Base-by-base conservation (phyloP, 2,797 vertebrate species). In the Crenuchus spilurus region DNA sequence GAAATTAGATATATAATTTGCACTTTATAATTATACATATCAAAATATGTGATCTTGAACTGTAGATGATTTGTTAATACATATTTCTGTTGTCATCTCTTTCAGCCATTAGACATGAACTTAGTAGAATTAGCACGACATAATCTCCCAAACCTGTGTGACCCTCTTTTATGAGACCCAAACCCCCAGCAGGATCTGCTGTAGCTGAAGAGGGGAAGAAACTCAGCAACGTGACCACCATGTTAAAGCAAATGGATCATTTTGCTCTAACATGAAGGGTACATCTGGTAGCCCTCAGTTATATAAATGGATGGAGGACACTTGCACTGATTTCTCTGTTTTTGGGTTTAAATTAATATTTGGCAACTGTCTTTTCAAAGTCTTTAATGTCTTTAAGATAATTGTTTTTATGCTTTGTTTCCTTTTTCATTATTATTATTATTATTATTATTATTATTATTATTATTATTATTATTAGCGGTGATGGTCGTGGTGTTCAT, bases 81-180 rank as follows among this genome's bases (percentile, higher is more conserved):
- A 1, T 10, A 2, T 44, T 54, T 58, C 28, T 73, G 4, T 68
- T 73, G 4, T 68, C 30, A 48, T 70, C 26, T 75, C 20, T 84
- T 84, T 18, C 87, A 99, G 97, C 97, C 92, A 96, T 99, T 94
- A 95, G 97, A 95, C 94, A 99, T 91, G 97, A 99, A 94, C 93
- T 99, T 89, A 98, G 95, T 87, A 95, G 97, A 87, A 91, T 98
- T 90, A 99, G 97, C 92, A 98, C 96, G 81, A 97, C 97, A 89
- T 98, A 98, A 93, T 92, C 88, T 86, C 80, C 82, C 84, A 87
- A 87, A 88, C 84, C 69, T 30, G 76, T 48, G 62, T 64, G 73
- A 84, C 70, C 79, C 85, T 73, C 85, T 82, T 33, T 82, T 83
- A 83, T 48, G 52, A 84, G 84, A 82, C 85, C 72, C 72, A 58